A percentile compares a stretch with the other conserved stretches of the same genome.
These are phyloP conservation scores for Oreochromis grahami DNA, from an alignment of 2,797 vertebrate species.

Conservation along the genomic window DNA sequence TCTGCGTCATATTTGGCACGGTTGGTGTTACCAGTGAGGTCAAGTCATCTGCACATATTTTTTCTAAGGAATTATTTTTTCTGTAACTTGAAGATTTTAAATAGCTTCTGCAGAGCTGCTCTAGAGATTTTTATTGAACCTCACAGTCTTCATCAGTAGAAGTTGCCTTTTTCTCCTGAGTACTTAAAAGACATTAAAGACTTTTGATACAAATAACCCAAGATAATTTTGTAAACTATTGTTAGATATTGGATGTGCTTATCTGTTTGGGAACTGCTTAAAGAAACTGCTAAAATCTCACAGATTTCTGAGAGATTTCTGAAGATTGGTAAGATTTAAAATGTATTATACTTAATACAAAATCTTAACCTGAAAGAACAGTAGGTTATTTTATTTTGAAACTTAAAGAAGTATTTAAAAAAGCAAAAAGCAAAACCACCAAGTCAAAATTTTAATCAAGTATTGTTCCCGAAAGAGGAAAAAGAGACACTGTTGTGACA, in stretches of 20 bases:
- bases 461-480: fast-evolving
- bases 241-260: neutral
- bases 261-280: neutral
- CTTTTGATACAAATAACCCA: neutral
- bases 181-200: neutral
- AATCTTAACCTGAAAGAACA: neutral
- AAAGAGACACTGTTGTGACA: neutral
- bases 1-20: neutral
- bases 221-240: neutral
- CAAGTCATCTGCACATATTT: neutral
- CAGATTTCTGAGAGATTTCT: neutral
- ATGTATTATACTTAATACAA: neutral
- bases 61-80: neutral
- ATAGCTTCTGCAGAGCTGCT: neutral
- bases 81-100: neutral
- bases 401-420: neutral
- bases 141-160: neutral
- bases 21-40: neutral
- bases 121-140: neutral
- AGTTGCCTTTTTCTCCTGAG: neutral
- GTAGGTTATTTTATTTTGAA: neutral
- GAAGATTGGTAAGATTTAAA: neutral
- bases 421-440: neutral
- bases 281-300: neutral
- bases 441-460: neutral